phyloP scores from a whole-genome alignment of 2,797 vertebrate species.

The Fratercula arctica region DNA sequence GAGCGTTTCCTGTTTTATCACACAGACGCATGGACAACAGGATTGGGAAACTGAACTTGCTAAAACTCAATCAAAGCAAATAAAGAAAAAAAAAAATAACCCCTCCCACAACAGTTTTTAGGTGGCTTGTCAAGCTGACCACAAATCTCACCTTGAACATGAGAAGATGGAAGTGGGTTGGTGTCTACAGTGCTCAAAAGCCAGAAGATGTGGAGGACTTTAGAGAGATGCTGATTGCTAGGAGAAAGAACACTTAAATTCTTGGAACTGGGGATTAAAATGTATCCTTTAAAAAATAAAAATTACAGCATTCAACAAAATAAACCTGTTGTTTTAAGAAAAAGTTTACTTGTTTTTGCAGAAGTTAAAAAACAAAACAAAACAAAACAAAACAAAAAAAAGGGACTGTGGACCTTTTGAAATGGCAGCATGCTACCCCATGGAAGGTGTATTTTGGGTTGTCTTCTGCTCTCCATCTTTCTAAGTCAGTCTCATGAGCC shows the following conservation, averaged over 20 bases:
- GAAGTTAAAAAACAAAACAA: rapidly evolving
- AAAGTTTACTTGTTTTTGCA: background rate
- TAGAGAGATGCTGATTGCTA: background rate
- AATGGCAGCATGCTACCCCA: background rate
- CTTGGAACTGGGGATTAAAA: background rate
- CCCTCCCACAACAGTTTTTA: background rate
- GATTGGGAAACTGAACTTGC: background rate
- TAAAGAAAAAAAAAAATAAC: background rate
- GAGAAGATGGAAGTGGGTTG: background rate
- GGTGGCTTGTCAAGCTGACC: background rate
- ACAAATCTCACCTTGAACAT: background rate
- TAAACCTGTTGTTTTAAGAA: rapidly evolving
- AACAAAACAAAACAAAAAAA: background rate
- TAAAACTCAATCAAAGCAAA: background rate
- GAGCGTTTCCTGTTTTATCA: background rate
- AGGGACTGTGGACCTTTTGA: background rate
- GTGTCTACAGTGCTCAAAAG: background rate
- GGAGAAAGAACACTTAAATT: background rate
- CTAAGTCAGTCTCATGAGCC: background rate
- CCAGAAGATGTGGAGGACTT: background rate
- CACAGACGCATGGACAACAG: rapidly evolving
- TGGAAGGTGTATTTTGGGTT: background rate
- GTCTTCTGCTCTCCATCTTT: background rate
- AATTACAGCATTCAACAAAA: rapidly evolving
- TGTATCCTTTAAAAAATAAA: background rate